Conservation (phyloP, 2,113 vertebrate genomes). For the Phasianus colchicus region DNA sequence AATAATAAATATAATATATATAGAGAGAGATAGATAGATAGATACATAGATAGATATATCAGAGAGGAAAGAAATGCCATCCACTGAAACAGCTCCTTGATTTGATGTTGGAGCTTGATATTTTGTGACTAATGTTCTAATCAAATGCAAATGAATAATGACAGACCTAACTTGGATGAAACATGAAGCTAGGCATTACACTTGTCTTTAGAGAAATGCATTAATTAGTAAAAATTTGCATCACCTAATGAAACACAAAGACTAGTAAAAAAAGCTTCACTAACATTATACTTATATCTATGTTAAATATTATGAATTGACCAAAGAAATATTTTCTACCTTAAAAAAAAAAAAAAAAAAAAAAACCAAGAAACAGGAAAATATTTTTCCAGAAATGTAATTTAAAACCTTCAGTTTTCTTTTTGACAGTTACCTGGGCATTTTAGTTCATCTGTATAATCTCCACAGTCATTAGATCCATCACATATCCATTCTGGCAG, state of each 20-base stretch:
- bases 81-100: background rate
- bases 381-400: background rate
- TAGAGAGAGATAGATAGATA: too few species aligned
- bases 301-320: background rate
- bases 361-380: background rate
- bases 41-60: too few species aligned
- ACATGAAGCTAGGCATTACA: background rate
- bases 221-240: background rate
- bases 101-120: background rate
- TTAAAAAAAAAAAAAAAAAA: background rate
- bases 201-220: background rate
- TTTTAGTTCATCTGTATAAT: slow-evolving; percentile 94
- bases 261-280: background rate
- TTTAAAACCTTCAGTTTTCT: background rate
- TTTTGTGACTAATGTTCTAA: slow-evolving; percentile 9
- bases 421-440: slow-evolving; percentile 90
- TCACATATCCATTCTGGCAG: slow-evolving; percentile 96
- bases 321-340: background rate
- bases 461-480: slow-evolving; percentile 96
- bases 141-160: slow-evolving; percentile 27
- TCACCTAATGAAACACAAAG: background rate
- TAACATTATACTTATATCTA: background rate
- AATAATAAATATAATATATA: too few species aligned
- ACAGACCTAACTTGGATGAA: background rate
- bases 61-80: background rate